Evolutionary conservation across 1,140 invertebrate genomes (phyloP).

Genomic region (Drosophila kanapiae): DNA sequence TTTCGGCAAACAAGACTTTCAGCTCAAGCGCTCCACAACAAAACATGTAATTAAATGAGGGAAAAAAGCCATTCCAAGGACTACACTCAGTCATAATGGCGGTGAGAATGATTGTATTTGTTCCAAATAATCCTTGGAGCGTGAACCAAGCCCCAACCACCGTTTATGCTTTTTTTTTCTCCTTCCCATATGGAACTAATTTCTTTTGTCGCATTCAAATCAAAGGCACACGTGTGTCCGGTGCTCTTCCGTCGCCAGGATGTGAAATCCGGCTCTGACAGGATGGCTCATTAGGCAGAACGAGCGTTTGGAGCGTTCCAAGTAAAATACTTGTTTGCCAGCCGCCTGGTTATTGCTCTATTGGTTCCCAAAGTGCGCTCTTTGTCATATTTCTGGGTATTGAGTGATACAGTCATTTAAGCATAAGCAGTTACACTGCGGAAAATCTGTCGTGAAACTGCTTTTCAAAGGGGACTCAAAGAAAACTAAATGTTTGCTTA

Average conservation of each 20-base stretch:
- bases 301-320: slow-evolving; percentile 23
- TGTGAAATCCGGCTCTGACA: slow-evolving; percentile 27
- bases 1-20: slow-evolving; percentile 7
- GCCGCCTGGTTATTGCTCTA: slow-evolving; percentile 68
- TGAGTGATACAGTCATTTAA: slow-evolving; percentile 66
- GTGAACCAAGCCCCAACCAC: background rate
- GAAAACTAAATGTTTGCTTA: too few species aligned
- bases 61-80: slow-evolving; percentile 15
- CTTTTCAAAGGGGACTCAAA: too few species aligned
- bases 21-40: background rate
- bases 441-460: background rate
- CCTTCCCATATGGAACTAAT: slow-evolving; percentile 19
- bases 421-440: slow-evolving; percentile 14
- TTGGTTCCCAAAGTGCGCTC: slow-evolving; percentile 58
- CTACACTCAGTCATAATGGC: background rate
- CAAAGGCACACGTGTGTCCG: slow-evolving; percentile 69
- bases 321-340: slow-evolving; percentile 41
- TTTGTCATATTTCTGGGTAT: slow-evolving; percentile 52
- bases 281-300: slow-evolving; percentile 62
- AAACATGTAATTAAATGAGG: slow-evolving; percentile 17
- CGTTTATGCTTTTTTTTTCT: background rate
- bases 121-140: slow-evolving; percentile 27
- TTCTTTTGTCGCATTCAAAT: slow-evolving; percentile 55
- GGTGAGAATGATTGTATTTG: slow-evolving; percentile 19
- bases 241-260: slow-evolving; percentile 64